Evolutionary conservation across 2,888 invertebrate species (phyloP).

Genomic region (Andrena dorsata): DNA sequence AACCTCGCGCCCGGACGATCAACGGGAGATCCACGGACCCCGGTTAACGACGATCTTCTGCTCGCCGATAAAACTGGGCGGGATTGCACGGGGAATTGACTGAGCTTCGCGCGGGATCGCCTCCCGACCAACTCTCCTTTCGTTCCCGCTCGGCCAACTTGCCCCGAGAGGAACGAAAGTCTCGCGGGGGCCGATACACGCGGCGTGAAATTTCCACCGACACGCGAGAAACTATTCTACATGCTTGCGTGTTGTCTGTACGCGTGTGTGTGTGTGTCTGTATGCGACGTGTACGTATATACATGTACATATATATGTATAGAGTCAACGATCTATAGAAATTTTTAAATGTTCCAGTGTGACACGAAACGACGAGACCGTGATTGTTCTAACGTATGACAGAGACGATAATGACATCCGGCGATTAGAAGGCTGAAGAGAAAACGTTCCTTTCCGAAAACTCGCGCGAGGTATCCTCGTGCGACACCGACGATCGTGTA

Average conservation of each 20-base stretch:
- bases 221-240: slow-evolving; percentile 30
- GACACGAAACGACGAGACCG: slow-evolving; percentile 8
- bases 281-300: neutral
- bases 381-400: neutral
- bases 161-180: slow-evolving; percentile 2
- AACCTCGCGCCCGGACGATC: neutral
- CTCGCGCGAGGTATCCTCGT: neutral
- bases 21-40: neutral
- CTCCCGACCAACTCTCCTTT: slow-evolving; percentile 27
- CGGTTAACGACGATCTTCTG: slow-evolving; percentile 28
- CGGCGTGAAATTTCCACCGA: slow-evolving; percentile 41
- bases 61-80: slow-evolving; percentile 25
- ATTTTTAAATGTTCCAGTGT: neutral
- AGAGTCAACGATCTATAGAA: slow-evolving; percentile 6
- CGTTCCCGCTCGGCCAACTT: slow-evolving; percentile 25
- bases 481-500: neutral
- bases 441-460: neutral
- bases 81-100: slow-evolving; percentile 55
- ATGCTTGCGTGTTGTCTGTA: neutral
- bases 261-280: neutral
- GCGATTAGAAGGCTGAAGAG: neutral
- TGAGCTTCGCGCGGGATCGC: slow-evolving; percentile 39
- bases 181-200: slow-evolving; percentile 32
- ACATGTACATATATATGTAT: neutral
- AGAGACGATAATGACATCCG: neutral